Conservation (phyloP, 2,797 vertebrate species). For the Tauraco hartlaubi region DNA sequence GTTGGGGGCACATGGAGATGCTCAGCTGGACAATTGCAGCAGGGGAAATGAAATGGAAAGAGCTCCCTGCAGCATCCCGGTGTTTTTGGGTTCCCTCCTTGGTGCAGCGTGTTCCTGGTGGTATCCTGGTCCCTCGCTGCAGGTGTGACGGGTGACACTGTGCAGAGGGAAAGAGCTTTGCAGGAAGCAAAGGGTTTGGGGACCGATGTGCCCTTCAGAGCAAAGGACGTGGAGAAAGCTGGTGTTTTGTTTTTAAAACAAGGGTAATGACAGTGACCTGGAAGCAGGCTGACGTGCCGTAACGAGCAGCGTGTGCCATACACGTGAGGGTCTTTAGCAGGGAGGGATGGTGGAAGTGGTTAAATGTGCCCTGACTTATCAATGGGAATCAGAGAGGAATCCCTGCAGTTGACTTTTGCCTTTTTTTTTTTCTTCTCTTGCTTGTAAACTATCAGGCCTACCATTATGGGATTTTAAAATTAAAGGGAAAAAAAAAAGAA, state of each 20-base stretch:
- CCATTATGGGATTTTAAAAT: neutral
- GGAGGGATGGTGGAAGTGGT: neutral
- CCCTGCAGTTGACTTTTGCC: neutral
- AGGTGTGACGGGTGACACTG: neutral
- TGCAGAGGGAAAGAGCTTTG: neutral
- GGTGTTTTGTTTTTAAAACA: neutral
- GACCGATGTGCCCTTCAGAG: neutral
- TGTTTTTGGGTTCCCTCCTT: neutral
- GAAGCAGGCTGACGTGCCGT: neutral
- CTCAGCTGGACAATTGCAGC: neutral
- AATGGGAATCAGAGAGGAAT: neutral
- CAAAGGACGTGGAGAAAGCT: neutral
- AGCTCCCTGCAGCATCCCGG: rapidly evolving
- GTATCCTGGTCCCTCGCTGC: neutral
- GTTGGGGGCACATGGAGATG: neutral
- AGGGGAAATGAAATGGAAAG: neutral
- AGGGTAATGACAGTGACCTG: neutral
- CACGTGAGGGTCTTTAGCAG: neutral
- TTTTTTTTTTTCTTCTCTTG: neutral
- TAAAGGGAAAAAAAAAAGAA: neutral
- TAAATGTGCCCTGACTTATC: neutral
- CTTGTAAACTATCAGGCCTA: neutral
- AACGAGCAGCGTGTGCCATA: neutral
- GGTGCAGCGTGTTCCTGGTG: neutral
- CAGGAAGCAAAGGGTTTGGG: rapidly evolving